These are phyloP conservation scores for Rutilus rutilus DNA, from an alignment of 2,113 vertebrate species.

Conservation along the genomic window DNA sequence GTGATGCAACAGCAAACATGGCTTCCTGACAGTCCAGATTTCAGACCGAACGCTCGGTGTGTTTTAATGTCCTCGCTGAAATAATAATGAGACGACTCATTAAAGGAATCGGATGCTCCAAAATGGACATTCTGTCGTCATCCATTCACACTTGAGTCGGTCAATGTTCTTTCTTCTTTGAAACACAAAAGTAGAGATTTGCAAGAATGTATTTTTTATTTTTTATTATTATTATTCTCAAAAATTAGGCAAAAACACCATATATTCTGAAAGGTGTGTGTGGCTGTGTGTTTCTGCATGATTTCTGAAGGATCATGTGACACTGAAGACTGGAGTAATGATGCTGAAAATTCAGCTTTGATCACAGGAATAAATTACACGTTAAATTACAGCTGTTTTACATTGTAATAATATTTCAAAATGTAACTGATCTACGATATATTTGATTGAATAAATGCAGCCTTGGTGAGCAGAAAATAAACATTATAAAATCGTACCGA, in stretches of 20 bases:
- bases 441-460: too few relatives aligned
- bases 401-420: too few relatives aligned
- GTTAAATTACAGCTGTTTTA: too few relatives aligned
- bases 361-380: too few relatives aligned
- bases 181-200: not conserved
- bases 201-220: not conserved
- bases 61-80: not conserved
- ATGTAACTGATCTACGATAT: too few relatives aligned
- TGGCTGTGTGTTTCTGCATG: too few relatives aligned
- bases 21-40: not conserved
- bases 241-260: not conserved
- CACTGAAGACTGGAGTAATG: too few relatives aligned
- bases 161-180: not conserved
- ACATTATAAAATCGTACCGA: too few relatives aligned
- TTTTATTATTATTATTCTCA: not conserved
- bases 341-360: too few relatives aligned
- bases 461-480: too few relatives aligned
- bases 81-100: conserved; percentile 14
- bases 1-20: conserved; percentile 12
- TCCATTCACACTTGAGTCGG: not conserved
- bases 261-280: too few relatives aligned
- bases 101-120: not conserved
- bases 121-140: not conserved
- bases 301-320: too few relatives aligned
- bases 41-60: not conserved